Base-by-base conservation (phyloP, 2,888 invertebrate genomes). In the Atrina japonica region DNA sequence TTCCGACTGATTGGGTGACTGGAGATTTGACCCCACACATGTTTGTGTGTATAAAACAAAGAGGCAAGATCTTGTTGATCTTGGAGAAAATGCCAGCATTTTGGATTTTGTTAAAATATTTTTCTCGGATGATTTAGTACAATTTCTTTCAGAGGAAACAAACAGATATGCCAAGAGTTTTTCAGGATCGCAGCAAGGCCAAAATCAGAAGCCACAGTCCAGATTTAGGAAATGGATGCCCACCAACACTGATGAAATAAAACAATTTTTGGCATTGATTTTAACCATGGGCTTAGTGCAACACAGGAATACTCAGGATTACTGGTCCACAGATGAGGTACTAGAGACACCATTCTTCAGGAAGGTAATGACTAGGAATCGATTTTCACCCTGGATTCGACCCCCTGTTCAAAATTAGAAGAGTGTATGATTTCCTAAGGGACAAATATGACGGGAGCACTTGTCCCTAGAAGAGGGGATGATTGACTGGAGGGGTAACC, bases 401-500 rank as follows among this genome's bases (percentile, higher is more conserved):
- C 47, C 47, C 55, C 3, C 55, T 56, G 1, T 52, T 40, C 7
- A 63, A 63, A 40, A 25, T 63, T 3, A 30, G 52, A 30, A 35
- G n/a, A 21, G 27, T 52, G 1, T 52, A 63, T 55, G 65, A 30
- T 14, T 30, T 58, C 18, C n/a, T 66, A 3, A 1, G 56, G 9
- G 3, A 21, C 1, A 56, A 66, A 30, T 66, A 49, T 58, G 23
- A 55, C 18, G 49, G 16, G 49, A 58, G 35, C 56, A 66, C 30
- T 14, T 66, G 30, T 56, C 66, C 21, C 21, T 66, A 7, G 55
- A 66, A 47, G 56, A 66, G 35, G 64, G 43, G 9, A 64, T 64
- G 64, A 29, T 64, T n/a, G 53, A 52, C 7, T 64, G 43, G 64
- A 53, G 64, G 43, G 65, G 64, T 14, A 52, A 64, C 30, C 53